A percentile compares a stretch with the other conserved stretches of the same genome.
These are phyloP conservation scores for Piscicola geometra DNA, from an alignment of 2,888 invertebrate species.

Conservation along the genomic window DNA sequence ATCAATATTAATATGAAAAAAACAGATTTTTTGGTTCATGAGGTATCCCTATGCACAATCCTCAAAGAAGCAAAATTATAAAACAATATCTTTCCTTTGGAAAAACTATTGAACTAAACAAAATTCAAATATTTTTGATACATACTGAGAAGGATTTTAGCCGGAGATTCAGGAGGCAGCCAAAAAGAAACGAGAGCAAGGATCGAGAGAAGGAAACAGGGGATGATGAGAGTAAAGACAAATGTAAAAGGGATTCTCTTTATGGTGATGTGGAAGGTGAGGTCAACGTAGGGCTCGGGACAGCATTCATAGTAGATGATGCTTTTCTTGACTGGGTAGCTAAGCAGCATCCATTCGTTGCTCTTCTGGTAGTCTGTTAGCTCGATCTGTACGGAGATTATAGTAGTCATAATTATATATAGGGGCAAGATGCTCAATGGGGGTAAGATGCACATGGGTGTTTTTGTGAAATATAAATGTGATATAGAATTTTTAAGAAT, in stretches of 20 bases:
- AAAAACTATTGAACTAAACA: too few relatives aligned
- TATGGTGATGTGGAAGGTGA: constrained; percentile 52
- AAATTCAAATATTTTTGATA: too few relatives aligned
- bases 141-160: constrained; percentile 56
- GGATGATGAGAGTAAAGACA: constrained; percentile 55
- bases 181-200: constrained; percentile 56
- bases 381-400: constrained; percentile 39
- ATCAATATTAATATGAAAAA: too few relatives aligned
- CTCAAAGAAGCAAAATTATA: too few relatives aligned
- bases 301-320: constrained; percentile 51
- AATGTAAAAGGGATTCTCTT: constrained; percentile 51
- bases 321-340: constrained; percentile 49
- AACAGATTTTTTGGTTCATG: too few relatives aligned
- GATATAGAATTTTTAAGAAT: too few relatives aligned
- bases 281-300: constrained; percentile 51
- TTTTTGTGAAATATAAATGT: too few relatives aligned
- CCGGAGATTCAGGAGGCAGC: constrained; percentile 57
- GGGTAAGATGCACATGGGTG: too few relatives aligned
- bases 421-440: too few relatives aligned
- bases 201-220: constrained; percentile 56
- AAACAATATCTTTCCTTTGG: too few relatives aligned
- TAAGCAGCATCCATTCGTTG: constrained; percentile 54
- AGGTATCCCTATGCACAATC: too few relatives aligned
- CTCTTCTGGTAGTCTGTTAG: constrained; percentile 51
- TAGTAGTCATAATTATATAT: too few relatives aligned